Evolutionary conservation across 37 sponge, comb jelly and placozoan genomes (phyloP), one percentile per base, ranked within the genome.

Genomic region (Aplysina aerophoba): DNA sequence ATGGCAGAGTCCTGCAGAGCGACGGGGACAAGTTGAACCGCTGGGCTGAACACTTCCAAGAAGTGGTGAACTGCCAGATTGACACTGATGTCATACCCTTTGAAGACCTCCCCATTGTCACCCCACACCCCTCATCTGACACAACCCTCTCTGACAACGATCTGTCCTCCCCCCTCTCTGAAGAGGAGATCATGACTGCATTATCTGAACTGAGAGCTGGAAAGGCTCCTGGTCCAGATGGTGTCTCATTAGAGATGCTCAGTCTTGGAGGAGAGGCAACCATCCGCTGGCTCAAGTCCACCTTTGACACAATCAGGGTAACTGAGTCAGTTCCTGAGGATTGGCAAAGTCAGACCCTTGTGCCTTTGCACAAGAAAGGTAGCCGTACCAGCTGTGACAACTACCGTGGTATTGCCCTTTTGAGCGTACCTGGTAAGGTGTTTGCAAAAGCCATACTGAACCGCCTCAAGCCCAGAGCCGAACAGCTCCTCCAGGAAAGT

Each of bases 291-390:
- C 28, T 67, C 13, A 67, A 67, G n/a, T 28, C 14, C n/a, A 13
- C n/a, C n/a, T 16, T 28, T 24, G 69, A 67, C 27, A 13, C 13
- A 14, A n/a, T 67, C n/a, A 25, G 69, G 69, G n/a, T 20, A 25
- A 28, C 15, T 14, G 69, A 67, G n/a, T 16, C 69, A 14, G 28
- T 67, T 14, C 69, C 69, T n/a, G 28, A 15, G 27, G 69, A 67
- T 28, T 67, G 69, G 69, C 15, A 22, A 28, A 67, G 28, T 13
- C 28, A 16, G 28, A 20, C n/a, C 13, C 13, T 67, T 20, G 69
- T 67, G 13, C 69, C 69, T 25, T 22, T 67, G 27, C 69, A 67
- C 69, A 67, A 67, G 69, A 67, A 67, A 28, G 69, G 69, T n/a
- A 67, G 27, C 27, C 22, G 69, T 14, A 67, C 69, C 28, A n/a